These are phyloP conservation scores for Latrodectus elegans DNA, from an alignment of 2,888 invertebrate species.

Conservation along the genomic window DNA sequence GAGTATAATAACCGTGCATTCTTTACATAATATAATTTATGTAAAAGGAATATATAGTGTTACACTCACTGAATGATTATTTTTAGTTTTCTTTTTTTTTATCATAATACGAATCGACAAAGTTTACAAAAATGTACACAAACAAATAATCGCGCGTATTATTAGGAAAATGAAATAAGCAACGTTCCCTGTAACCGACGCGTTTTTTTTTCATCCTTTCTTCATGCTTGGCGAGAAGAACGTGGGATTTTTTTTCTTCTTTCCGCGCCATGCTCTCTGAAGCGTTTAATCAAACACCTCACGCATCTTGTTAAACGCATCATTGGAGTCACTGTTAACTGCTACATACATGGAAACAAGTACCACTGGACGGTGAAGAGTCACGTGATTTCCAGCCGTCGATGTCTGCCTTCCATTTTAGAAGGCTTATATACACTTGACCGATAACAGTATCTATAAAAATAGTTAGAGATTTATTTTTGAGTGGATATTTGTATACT, in stretches of 20 bases:
- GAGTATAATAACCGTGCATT: no score
- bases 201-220: neutral
- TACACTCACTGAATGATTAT: no score
- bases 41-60: no score
- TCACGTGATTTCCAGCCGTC: conserved; percentile 3
- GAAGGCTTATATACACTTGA: neutral
- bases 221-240: neutral
- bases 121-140: no score
- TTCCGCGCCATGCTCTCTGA: conserved; percentile 2
- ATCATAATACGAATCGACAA: no score
- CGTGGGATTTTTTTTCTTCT: conserved; percentile 15
- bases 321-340: neutral
- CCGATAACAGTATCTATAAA: neutral
- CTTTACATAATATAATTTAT: no score
- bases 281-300: conserved; percentile 16
- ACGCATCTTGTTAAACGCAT: neutral
- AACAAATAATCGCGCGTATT: no score
- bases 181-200: conserved; percentile 23
- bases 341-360: conserved; percentile 11
- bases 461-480: neutral
- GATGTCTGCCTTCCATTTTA: neutral
- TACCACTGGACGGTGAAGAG: conserved; percentile 1
- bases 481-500: no score
- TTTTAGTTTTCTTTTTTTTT: no score
- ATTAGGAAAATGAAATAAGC: conserved; percentile 1